Evolutionary conservation across 2,113 vertebrate genomes (phyloP), one percentile per base, ranked within the genome.

Genomic region (Pangasianodon gigas): DNA sequence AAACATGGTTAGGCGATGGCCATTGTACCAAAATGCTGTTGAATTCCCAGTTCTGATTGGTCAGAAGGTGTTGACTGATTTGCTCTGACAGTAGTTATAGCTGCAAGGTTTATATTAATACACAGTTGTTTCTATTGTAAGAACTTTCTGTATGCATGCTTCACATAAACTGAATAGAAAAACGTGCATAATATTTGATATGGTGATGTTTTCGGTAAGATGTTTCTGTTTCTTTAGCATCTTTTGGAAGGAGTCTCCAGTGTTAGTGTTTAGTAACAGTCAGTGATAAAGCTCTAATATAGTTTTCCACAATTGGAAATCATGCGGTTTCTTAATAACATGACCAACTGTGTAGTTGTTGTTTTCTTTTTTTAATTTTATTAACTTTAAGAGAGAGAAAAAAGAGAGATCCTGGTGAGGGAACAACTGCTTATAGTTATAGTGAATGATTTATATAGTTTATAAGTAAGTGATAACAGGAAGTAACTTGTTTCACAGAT

Each of bases 1-100:
- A 88, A 90, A 75, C 16, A 41, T 51, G 62, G 87, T 75, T 60
- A 90, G 83, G 85, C 67, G 87, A 77, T 58, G 74, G 52, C 37
- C 62, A 85, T 71, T 90, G 86, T 11, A 77, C 74, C 13, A 80
- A 4, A 14, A 3, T 8, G n/a, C 52, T 83, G 52, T 32, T 58
- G 52, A 83, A 83, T 56, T 83, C 52, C 8, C 8, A 3, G 21
- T 56, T 84, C 81, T 84, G 54, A 44, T 58, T 56, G 51, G 52
- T 21, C 52, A 58, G 18, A 32, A 84, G 8, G 56, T 60, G 5
- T 41, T 60, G 82, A 84, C 9, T 84, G 54, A 41, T 58, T 58
- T 56, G 32, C n/a, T 37, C 37, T 37, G 37, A 21, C 6, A 21
- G n/a, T 56, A 56, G 16, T 54, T 51, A 48, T 19, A 16, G 29